phyloP scores from a whole-genome alignment of 2,888 invertebrate genomes.

The Pegoplata infirma region DNA sequence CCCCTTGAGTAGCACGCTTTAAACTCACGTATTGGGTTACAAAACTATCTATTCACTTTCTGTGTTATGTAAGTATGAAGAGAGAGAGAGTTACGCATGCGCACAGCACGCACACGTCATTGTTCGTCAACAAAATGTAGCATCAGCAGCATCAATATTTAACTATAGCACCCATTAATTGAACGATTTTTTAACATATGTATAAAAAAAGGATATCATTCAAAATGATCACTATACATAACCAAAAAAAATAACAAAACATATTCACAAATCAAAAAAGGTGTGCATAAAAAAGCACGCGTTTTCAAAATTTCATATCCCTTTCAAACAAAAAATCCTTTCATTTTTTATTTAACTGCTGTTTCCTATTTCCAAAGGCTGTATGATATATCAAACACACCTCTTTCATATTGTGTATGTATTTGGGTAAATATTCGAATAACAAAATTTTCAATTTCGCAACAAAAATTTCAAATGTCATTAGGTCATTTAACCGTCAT shows the following conservation, averaged over 20 bases:
- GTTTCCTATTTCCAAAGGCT: constrained; percentile 4
- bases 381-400: constrained; percentile 40
- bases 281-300: constrained; percentile 50
- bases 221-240: constrained; percentile 16
- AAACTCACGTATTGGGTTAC: constrained; percentile 57
- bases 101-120: constrained; percentile 53
- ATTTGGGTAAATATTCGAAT: too few relatives aligned
- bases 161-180: constrained; percentile 43
- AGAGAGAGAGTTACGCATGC: constrained; percentile 56
- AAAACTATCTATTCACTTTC: background rate
- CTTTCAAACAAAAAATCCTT: constrained; percentile 43
- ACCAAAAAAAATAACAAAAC: background rate
- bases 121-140: constrained; percentile 1
- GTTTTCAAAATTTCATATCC: constrained; percentile 53
- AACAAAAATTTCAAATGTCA: constrained; percentile 32
- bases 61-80: constrained; percentile 2
- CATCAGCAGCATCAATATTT: constrained; percentile 36
- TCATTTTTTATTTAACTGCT: constrained; percentile 32
- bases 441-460: constrained; percentile 14
- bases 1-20: constrained; percentile 48
- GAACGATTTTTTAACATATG: constrained; percentile 13
- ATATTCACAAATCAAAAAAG: constrained; percentile 43
- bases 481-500: background rate
- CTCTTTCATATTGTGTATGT: constrained; percentile 38
- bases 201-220: constrained; percentile 36